Conservation (phyloP, 1,140 invertebrate species). For the Maconellicoccus hirsutus region DNA sequence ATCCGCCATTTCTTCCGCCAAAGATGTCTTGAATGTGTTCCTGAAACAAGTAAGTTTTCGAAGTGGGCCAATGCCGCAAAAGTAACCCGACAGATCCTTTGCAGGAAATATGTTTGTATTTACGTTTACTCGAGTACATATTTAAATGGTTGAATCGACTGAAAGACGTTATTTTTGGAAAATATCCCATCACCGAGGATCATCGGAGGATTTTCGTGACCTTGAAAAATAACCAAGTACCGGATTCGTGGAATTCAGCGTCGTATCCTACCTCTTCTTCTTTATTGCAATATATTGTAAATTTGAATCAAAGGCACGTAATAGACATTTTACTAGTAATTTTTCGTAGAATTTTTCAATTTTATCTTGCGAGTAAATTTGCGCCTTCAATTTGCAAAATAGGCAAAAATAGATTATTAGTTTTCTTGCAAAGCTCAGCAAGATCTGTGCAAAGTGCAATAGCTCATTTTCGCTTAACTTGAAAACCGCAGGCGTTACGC, state of each 20-base stretch:
- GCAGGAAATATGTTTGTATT: neutral
- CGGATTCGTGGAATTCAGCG: neutral
- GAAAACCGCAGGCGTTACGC: too few species aligned
- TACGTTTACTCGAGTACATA: neutral
- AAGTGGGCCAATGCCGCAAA: too few species aligned
- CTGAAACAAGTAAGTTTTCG: neutral
- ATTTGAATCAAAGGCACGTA: constrained; percentile 14
- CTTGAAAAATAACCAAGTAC: neutral
- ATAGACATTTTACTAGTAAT: too few species aligned
- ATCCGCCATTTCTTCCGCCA: neutral
- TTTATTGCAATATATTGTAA: neutral
- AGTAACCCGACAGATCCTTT: neutral
- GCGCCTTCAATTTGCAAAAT: too few species aligned
- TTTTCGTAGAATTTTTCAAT: too few species aligned
- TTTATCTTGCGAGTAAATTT: too few species aligned
- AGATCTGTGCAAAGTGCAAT: too few species aligned
- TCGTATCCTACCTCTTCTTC: neutral
- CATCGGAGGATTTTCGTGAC: neutral
- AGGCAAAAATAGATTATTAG: too few species aligned
- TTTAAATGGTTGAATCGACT: neutral
- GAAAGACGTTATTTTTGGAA: neutral
- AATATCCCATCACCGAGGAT: neutral
- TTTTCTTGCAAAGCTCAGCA: too few species aligned
- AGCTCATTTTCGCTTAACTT: too few species aligned
- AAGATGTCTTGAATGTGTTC: neutral